Evolutionary conservation across 2,113 vertebrate genomes (phyloP).

Genomic region (Microtus pennsylvanicus): DNA sequence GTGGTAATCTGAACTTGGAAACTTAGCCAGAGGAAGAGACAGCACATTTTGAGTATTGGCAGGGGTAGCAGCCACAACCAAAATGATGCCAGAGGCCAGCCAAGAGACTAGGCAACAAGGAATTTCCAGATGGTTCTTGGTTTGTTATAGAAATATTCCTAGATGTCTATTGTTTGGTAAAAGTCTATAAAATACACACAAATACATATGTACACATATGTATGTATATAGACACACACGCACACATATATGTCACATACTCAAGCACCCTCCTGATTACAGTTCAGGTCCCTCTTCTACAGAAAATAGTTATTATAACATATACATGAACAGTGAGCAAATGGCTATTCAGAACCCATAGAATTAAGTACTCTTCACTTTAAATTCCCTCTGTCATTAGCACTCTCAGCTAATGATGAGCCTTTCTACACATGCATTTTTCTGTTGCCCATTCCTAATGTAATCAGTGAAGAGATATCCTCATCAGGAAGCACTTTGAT

Average conservation of each 20-base stretch:
- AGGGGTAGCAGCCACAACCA: background rate
- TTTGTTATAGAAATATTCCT: conserved; percentile 13
- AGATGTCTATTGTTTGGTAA: conserved; percentile 23
- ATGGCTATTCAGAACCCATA: conserved; percentile 72
- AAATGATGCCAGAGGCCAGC: background rate
- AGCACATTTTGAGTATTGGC: no score
- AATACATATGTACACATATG: background rate
- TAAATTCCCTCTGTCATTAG: conserved; percentile 71
- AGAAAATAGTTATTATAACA: conserved; percentile 72
- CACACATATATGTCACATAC: background rate
- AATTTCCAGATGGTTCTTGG: background rate
- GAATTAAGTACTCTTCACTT: conserved; percentile 73
- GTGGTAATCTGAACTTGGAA: background rate
- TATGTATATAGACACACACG: background rate
- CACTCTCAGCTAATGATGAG: conserved; percentile 54
- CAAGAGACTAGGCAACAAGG: background rate
- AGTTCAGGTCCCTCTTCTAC: conserved; percentile 55
- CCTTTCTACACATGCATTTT: conserved; percentile 62
- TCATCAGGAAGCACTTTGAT: conserved; percentile 21
- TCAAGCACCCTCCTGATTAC: background rate
- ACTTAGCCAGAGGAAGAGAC: no score
- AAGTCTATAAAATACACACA: background rate
- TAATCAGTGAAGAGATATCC: conserved; percentile 58
- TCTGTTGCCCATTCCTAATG: conserved; percentile 51
- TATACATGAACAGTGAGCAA: conserved; percentile 74